A percentile compares a stretch with the other conserved stretches of the same genome.
These are phyloP conservation scores for Pollenia griseotomentosa DNA, from an alignment of 2,888 invertebrate genomes.

Conservation along the genomic window DNA sequence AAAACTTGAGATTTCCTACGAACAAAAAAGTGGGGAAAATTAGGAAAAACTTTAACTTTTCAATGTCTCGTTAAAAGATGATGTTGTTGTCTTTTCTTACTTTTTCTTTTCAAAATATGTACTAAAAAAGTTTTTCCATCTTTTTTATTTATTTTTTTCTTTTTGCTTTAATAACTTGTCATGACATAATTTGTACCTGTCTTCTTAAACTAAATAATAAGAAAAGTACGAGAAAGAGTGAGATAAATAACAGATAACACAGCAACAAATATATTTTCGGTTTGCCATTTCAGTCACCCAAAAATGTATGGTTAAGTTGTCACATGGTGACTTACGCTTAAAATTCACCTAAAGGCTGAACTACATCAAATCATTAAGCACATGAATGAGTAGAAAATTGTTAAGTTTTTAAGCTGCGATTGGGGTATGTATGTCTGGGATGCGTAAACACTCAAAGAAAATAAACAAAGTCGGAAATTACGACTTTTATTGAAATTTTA, in stretches of 20 bases:
- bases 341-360: no score
- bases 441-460: not conserved
- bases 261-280: not conserved
- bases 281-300: slow-evolving; percentile 5
- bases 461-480: slow-evolving; percentile 1
- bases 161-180: slow-evolving; percentile 31
- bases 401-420: no score
- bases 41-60: slow-evolving; percentile 9
- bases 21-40: not conserved
- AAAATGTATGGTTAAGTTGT: not conserved
- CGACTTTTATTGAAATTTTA: slow-evolving; percentile 19
- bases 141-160: not conserved
- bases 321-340: not conserved
- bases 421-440: no score
- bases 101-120: not conserved
- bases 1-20: slow-evolving; percentile 10
- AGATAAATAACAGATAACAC: not conserved
- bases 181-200: slow-evolving; percentile 31
- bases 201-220: slow-evolving; percentile 9
- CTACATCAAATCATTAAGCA: no score
- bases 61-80: slow-evolving; percentile 27
- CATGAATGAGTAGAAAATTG: no score
- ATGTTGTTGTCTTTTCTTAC: not conserved
- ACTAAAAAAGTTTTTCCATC: not conserved
- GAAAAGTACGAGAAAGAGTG: not conserved